Base-by-base conservation (phyloP, 2,888 invertebrate species). In the Physocephala rufipes region DNA sequence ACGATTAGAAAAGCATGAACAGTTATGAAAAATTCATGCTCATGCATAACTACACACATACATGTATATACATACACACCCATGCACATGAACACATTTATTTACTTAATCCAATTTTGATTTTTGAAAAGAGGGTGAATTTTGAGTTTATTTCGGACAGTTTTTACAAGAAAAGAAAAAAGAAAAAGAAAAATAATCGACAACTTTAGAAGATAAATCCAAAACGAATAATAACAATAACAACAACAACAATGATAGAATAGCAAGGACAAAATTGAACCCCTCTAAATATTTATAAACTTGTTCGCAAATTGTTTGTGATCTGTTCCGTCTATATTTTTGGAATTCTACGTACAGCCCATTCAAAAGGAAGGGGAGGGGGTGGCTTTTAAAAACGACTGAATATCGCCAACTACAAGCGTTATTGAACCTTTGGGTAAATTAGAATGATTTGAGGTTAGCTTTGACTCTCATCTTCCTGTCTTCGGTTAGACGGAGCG, bases 91-190 rank as follows among this genome's bases (percentile, higher is more conserved):
- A 28, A 53, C 30, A 19, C 53, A 19, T 19, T 47, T 47, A 51
- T 30, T 28, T 61, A 68, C 51, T 47, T 68, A 68, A 68, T 68
- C 68, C 51, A 68, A 68, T 68, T 68, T 51, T 28, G n/a, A 68
- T 19, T 62, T 67, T 68, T 36, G 13, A 45, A 62, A 49, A 21
- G 7, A 55, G 68, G 61, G 68, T 68, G 68, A 61, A 62, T 68
- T 68, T 68, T 68, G 51, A 68, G 68, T 61, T 68, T 62, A 61
- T 68, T 68, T 67, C 62, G 36, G 68, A 68, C 68, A 68, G 68
- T 68, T 68, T 68, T 68, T 62, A 62, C 68, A 68, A 61, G 62
- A 62, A 68, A 68, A 62, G 28, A 59, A 67, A 58, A 59, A 30
- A 58, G 58, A 16, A 26, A 7, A n/a, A 16, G 28, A n/a, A 3